phyloP scores from a whole-genome alignment of 2,113 vertebrate genomes.

The Heteronetta atricapilla region DNA sequence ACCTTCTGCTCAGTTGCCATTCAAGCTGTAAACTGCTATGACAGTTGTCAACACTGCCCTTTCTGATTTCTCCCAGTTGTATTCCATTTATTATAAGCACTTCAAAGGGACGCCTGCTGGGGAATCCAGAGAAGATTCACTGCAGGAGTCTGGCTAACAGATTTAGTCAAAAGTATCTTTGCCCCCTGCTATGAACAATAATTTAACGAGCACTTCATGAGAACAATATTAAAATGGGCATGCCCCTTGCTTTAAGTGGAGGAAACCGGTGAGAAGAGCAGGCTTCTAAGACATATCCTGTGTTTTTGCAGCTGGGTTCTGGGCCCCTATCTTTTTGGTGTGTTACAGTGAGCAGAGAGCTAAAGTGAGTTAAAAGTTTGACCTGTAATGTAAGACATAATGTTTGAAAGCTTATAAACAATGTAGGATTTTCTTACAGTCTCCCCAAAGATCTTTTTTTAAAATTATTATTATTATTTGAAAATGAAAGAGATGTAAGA shows the following conservation, averaged over 20 bases:
- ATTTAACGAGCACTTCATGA: slow-evolving; percentile 72
- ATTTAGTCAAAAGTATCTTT: slow-evolving; percentile 70
- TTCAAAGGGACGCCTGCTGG: slow-evolving; percentile 75
- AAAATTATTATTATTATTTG: background rate
- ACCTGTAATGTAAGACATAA: background rate
- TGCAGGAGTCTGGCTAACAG: slow-evolving; percentile 71
- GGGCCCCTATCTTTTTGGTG: background rate
- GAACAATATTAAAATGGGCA: slow-evolving; percentile 60
- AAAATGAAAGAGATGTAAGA: slow-evolving; percentile 7
- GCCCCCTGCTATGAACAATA: slow-evolving; percentile 66
- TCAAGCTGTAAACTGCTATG: slow-evolving; percentile 69
- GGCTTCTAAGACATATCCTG: slow-evolving; percentile 10
- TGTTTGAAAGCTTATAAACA: slow-evolving; percentile 30
- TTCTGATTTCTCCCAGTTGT: slow-evolving; percentile 77
- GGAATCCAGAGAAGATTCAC: slow-evolving; percentile 65
- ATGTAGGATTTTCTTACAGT: background rate
- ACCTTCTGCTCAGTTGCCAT: slow-evolving; percentile 70
- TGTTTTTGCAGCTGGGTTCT: slow-evolving; percentile 47
- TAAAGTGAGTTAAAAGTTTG: background rate
- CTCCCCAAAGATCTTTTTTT: background rate
- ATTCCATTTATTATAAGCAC: slow-evolving; percentile 73
- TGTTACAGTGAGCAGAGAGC: background rate
- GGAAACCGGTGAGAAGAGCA: slow-evolving; percentile 16
- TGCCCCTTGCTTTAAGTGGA: slow-evolving; percentile 32
- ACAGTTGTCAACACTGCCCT: slow-evolving; percentile 75